Evolutionary conservation across 2,888 invertebrate genomes (phyloP).

Genomic region (Oscheius myriophilus): DNA sequence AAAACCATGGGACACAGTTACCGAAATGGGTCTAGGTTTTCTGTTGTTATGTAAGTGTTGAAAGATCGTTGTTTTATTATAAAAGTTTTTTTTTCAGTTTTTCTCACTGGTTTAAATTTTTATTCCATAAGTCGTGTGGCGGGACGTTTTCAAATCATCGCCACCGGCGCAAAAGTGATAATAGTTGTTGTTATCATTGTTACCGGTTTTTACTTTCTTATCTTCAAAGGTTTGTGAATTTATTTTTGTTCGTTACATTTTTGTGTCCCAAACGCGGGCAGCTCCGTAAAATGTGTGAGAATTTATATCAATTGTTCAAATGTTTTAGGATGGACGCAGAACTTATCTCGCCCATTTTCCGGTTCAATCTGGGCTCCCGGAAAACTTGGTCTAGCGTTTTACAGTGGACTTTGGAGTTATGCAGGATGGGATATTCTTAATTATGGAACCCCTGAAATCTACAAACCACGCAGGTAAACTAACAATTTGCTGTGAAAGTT

Average conservation of each 20-base stretch:
- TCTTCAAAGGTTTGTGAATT: slow-evolving; percentile 42
- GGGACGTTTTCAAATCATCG: slow-evolving; percentile 53
- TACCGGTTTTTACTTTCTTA: slow-evolving; percentile 53
- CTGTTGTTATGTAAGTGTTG: slow-evolving; percentile 31
- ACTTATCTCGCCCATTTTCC: slow-evolving; percentile 37
- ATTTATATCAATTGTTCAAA: too few species aligned
- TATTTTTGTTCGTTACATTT: too few species aligned
- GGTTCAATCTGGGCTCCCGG: slow-evolving; percentile 46
- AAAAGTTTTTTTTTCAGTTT: slow-evolving; percentile 47
- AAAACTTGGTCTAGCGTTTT: slow-evolving; percentile 47
- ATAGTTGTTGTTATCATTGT: slow-evolving; percentile 51
- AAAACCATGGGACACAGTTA: slow-evolving; percentile 34
- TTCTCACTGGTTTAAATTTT: slow-evolving; percentile 52
- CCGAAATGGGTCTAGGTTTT: slow-evolving; percentile 46
- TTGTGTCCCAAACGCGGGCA: too few species aligned
- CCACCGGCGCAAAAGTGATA: slow-evolving; percentile 56
- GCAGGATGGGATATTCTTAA: slow-evolving; percentile 66
- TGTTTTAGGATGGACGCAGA: slow-evolving; percentile 40
- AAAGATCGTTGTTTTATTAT: too few species aligned
- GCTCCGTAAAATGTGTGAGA: too few species aligned
- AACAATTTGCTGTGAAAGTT: background rate
- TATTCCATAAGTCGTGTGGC: slow-evolving; percentile 57
- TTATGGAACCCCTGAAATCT: slow-evolving; percentile 64
- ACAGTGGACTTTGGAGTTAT: slow-evolving; percentile 56
- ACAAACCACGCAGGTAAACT: slow-evolving; percentile 47